Evolutionary conservation across 1,140 invertebrate genomes (phyloP), one percentile per base, ranked within the genome.

Genomic region (Mycetomoellerius zeteki): DNA sequence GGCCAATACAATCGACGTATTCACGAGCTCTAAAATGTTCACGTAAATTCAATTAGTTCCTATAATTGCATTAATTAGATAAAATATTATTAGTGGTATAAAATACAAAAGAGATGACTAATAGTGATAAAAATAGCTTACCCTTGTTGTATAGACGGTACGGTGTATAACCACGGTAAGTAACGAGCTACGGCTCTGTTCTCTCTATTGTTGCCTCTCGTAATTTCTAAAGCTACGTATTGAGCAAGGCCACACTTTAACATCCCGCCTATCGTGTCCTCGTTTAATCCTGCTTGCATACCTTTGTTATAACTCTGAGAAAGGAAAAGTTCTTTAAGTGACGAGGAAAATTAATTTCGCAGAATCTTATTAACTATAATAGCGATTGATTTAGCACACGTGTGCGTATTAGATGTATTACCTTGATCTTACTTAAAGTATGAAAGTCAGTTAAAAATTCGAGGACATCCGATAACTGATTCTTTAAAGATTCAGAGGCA

Each of bases 381-480:
- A 12, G 54, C 50, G 10, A 47, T 72, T 19, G 14, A 60, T 84
- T 47, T 72, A n/a, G 10, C 30, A n/a, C 16, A 21, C 8, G 1
- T 50, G 91, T 52, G 16, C 43, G 16, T 21, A 5, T 12, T 24
- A 43, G 10, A 62, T 21, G 3, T 12, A n/a, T 71, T 95, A 99
- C 98, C 97, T 99, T 99, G 37, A 99, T 97, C 96, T 99, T 99
- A 78, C 97, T 98, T 62, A 99, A 96, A 0, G 99, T 98, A 93
- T 99, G 99, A 90, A 99, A 98, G 95, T 99, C 99, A 14, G 98
- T 97, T 86, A 99, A 96, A 94, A 99, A 99, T 73, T 99, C 99
- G 19, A 99, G 96, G 76, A 99, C 97, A 94, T 99, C 99, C n/a
- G 97, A 97, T 8, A 99, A 96, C 93, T 99, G 98, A 86, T 98